Conservation (phyloP, 2,797 vertebrate genomes). For the Myotis pilosus region DNA sequence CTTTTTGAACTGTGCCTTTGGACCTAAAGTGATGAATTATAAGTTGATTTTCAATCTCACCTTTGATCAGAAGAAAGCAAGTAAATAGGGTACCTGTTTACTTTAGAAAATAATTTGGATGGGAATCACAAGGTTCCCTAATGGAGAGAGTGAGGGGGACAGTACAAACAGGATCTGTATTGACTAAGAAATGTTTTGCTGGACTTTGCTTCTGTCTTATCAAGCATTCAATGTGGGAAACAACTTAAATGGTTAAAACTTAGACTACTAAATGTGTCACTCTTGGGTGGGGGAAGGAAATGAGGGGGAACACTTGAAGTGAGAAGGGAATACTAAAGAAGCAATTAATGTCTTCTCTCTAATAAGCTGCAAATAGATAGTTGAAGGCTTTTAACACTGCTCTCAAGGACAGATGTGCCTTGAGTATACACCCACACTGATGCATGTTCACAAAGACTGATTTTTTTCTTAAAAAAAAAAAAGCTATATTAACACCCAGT, state of each 20-base stretch:
- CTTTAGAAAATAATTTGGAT: not conserved
- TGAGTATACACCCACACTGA: not conserved
- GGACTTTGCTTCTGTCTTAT: not conserved
- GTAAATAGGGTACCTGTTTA: not conserved
- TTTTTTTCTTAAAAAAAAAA: not conserved
- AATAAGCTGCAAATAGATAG: not conserved
- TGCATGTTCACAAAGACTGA: not conserved
- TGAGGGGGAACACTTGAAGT: not conserved
- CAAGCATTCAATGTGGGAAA: not conserved
- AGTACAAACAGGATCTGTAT: not conserved
- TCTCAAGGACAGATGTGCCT: not conserved
- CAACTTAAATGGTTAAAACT: conserved; percentile 44
- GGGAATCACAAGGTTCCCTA: not conserved
- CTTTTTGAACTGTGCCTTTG: conserved; percentile 9
- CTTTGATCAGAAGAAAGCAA: conserved; percentile 39
- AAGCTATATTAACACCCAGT: not conserved
- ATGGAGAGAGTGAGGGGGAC: not conserved
- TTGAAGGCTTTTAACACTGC: not conserved
- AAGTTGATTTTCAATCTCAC: not conserved
- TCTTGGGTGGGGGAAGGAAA: not conserved
- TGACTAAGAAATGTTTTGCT: conserved; percentile 27
- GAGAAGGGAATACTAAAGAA: conserved; percentile 34
- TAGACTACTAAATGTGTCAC: conserved; percentile 11
- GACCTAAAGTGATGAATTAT: not conserved
- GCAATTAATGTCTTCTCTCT: conserved; percentile 15